Evolutionary conservation across 1,140 invertebrate genomes (phyloP).

Genomic region (Cepaea nemoralis): DNA sequence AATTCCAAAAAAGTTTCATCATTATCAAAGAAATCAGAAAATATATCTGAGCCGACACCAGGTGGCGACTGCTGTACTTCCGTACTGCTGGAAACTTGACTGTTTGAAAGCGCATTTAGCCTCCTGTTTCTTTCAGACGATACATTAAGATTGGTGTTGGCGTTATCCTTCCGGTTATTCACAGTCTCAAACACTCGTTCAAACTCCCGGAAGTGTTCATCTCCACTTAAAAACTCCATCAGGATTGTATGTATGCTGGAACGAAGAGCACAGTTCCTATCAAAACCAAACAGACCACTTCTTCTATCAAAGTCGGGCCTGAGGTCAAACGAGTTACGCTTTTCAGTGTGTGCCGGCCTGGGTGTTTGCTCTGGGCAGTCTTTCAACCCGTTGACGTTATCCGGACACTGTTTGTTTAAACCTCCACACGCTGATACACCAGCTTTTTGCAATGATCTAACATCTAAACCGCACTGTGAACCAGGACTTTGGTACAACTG

Average conservation of each 20-base stretch:
- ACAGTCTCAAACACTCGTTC: conserved; percentile 66
- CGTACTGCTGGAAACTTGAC: neutral
- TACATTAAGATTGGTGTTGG: conserved; percentile 48
- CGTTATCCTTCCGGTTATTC: conserved; percentile 56
- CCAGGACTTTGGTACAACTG: neutral
- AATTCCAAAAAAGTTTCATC: conserved; percentile 67
- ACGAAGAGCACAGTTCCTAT: conserved; percentile 19
- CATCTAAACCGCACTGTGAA: neutral
- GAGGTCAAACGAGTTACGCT: conserved; percentile 7
- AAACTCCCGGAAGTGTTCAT: conserved; percentile 68
- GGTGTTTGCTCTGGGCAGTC: neutral
- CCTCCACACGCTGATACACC: neutral
- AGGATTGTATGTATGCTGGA: conserved; percentile 41
- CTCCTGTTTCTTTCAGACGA: neutral
- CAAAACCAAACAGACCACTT: conserved; percentile 20
- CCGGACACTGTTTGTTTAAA: neutral
- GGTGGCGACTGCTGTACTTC: neutral
- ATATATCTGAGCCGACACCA: conserved; percentile 52
- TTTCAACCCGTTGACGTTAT: neutral
- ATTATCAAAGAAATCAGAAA: conserved; percentile 67
- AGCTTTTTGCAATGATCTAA: conserved; percentile 6
- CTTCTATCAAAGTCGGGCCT: conserved; percentile 19
- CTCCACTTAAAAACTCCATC: conserved; percentile 67
- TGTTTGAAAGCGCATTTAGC: neutral
- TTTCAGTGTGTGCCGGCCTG: neutral